Base-by-base conservation (phyloP, 2,888 invertebrate genomes). In the Diaprepes abbreviatus region DNA sequence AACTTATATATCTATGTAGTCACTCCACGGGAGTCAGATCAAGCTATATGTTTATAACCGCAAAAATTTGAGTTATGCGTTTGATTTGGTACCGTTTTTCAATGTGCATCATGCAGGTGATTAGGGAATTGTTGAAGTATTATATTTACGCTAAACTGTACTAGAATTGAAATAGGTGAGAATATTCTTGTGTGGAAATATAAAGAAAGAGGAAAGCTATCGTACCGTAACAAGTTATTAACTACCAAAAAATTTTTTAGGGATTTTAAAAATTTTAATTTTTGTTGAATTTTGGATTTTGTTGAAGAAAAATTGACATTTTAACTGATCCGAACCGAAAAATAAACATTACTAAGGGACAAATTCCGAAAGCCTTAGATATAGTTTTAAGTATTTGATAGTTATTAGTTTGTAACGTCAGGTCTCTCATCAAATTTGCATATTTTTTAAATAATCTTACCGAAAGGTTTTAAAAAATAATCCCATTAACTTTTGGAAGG, bases 401-500 rank as follows among this genome's bases (percentile, higher is more conserved):
- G 12, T 48, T 14, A 28, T 28, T 24, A 36, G 28, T 52, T 66
- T 59, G 48, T 59, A 52, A 28, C 59, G 38, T 66, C 58, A 24
- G 21, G 62, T 35, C 62, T 40, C 58, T 68, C 43, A 64, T 50
- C 64, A 62, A 66, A 70, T 71, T 71, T 71, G 66, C 71, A 71
- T 71, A 70, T 38, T 21, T 59, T 21, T 70, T 66, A 48, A 66
- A 67, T 62, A 58, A 66, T 57, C 66, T 66, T 17, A 58, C 48
- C 58, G 52, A 59, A 63, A 58, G 57, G 58, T n/a, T 62, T 62
- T 63, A 66, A 71, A 70, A 70, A 67, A 71, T 68, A 72, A 68
- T 72, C 72, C 69, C 69, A 72, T 72, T 72, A 72, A 72, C 68
- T 72, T 72, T 71, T 62, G 65, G 66, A 66, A 66, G 72, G 52